Evolutionary conservation across 1,140 invertebrate genomes (phyloP).

Genomic region (Caenorhabditis briggsae): DNA sequence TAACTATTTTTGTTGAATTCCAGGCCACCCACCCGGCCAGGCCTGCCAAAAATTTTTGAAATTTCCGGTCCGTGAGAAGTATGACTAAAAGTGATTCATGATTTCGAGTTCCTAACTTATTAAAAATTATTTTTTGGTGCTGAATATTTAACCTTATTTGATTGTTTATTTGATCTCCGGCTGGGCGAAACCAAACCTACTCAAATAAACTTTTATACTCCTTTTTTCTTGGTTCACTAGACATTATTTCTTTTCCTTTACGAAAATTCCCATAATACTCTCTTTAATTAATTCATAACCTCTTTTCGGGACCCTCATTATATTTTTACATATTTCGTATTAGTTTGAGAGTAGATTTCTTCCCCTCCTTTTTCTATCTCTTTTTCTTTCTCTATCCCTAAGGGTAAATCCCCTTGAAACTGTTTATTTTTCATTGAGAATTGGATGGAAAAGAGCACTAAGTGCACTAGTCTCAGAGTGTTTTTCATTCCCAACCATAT

Average conservation of each 20-base stretch:
- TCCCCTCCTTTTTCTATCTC: neutral
- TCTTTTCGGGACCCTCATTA: conserved; percentile 33
- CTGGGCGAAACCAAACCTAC: neutral
- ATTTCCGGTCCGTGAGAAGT: too few species aligned
- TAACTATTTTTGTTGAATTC: too few species aligned
- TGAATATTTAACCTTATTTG: too few species aligned
- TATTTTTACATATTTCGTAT: conserved; percentile 32
- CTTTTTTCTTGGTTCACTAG: neutral
- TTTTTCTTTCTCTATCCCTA: neutral
- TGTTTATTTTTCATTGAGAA: conserved; percentile 56
- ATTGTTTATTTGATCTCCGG: conserved; percentile 18
- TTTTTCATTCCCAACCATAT: neutral
- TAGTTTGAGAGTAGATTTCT: conserved; percentile 17
- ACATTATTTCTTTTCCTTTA: neutral
- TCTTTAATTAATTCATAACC: conserved; percentile 42
- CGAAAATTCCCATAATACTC: neutral
- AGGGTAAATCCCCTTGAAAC: conserved; percentile 53
- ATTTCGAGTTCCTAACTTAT: neutral
- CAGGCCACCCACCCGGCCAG: too few species aligned
- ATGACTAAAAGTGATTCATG: too few species aligned
- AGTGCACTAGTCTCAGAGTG: conserved; percentile 13
- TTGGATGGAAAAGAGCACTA: conserved; percentile 23
- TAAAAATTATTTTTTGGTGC: neutral
- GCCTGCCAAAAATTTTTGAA: too few species aligned
- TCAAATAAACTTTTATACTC: conserved; percentile 22